These are phyloP conservation scores for Morpho achilles DNA, from an alignment of 2,888 invertebrate genomes.

Conservation along the genomic window DNA sequence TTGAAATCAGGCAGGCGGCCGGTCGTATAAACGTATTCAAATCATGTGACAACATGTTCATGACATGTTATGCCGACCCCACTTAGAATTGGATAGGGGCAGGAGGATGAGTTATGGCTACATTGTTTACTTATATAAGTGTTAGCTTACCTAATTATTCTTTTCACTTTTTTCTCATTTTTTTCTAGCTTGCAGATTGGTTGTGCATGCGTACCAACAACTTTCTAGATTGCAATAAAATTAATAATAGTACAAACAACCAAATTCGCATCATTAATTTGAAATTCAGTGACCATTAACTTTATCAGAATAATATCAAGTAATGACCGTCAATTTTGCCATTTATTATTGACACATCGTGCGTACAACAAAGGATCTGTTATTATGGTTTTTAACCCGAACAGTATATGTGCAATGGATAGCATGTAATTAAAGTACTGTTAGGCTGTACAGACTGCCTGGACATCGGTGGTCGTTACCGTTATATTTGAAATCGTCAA, in stretches of 20 bases:
- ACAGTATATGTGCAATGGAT: constrained; percentile 30
- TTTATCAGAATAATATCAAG: constrained; percentile 29
- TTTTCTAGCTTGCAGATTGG: no score
- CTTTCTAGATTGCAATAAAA: constrained; percentile 3
- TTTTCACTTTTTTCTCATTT: no score
- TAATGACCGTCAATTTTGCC: constrained; percentile 24
- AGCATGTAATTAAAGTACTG: constrained; percentile 35
- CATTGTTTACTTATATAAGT: no score
- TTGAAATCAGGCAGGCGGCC: no score
- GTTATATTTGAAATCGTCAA: constrained; percentile 3
- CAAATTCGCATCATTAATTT: not conserved
- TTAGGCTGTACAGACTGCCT: constrained; percentile 35
- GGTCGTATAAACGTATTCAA: no score
- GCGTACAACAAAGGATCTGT: constrained; percentile 27
- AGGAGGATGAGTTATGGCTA: no score
- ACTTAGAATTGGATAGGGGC: no score
- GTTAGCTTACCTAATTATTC: no score
- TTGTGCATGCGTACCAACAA: not conserved
- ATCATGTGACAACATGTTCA: no score
- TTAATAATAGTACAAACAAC: constrained; percentile 9
- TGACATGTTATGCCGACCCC: no score
- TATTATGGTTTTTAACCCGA: constrained; percentile 25
- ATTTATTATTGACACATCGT: constrained; percentile 31
- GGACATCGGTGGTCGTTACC: not conserved
- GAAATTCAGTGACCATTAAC: constrained; percentile 35